Conservation (phyloP, 92 coral and sea anemone genomes). For the Galaxea fascicularis region DNA sequence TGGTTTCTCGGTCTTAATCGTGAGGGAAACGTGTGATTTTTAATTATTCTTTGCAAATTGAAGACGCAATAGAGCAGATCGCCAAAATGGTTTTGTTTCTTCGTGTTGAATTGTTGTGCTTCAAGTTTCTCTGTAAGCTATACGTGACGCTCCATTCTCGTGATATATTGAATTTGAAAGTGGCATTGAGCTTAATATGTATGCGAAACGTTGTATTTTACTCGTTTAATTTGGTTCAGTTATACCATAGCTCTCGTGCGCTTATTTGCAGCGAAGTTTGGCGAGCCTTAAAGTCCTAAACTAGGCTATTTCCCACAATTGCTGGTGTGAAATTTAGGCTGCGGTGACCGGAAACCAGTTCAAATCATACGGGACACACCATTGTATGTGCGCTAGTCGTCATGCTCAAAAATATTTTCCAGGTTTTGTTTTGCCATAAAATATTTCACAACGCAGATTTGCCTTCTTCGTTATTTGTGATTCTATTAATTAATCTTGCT, state of each 20-base stretch:
- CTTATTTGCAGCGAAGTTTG: background rate
- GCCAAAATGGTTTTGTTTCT: conserved; percentile 1
- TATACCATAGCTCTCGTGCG: background rate
- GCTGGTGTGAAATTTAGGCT: conserved; percentile 2
- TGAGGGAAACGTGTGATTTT: background rate
- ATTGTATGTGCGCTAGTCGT: conserved; percentile 38
- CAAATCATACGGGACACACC: conserved; percentile 29
- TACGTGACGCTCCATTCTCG: conserved; percentile 9
- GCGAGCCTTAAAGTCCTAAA: background rate
- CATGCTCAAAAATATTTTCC: conserved; percentile 5
- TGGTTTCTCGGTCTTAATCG: conserved; percentile 13
- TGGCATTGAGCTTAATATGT: background rate
- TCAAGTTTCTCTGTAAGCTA: background rate
- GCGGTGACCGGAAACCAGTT: conserved; percentile 42
- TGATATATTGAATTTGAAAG: background rate
- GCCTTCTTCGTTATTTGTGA: background rate
- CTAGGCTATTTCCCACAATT: background rate
- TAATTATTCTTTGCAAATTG: background rate
- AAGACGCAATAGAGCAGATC: background rate
- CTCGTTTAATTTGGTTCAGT: background rate
- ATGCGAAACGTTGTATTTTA: background rate
- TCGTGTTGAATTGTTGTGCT: background rate
- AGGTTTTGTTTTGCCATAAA: background rate
- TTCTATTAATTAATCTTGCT: background rate
- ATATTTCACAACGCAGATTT: background rate